phyloP scores from a whole-genome alignment of 2,888 invertebrate genomes.

The Cremastobaeus sp. region DNA sequence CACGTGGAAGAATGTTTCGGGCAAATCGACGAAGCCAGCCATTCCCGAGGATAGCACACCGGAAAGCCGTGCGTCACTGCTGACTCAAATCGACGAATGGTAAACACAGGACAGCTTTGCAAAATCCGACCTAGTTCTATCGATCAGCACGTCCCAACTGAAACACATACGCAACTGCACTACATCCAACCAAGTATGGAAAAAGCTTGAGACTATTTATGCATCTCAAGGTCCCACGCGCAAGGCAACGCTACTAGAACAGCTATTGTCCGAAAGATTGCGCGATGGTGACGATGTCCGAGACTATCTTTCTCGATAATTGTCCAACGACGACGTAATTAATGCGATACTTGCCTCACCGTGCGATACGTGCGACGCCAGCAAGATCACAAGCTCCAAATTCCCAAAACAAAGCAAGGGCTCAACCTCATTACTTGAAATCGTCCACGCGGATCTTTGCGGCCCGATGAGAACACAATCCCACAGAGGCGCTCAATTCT shows the following conservation, averaged over 20 bases:
- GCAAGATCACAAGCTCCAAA: not conserved
- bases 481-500: slow-evolving; percentile 48
- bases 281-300: not conserved
- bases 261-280: not conserved
- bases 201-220: not conserved
- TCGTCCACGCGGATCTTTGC: slow-evolving; percentile 15
- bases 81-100: too few relatives aligned
- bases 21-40: not conserved
- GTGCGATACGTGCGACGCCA: not conserved
- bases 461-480: slow-evolving; percentile 18
- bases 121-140: not conserved
- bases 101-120: not conserved
- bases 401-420: too few relatives aligned
- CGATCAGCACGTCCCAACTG: not conserved
- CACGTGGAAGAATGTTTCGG: not conserved
- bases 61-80: too few relatives aligned
- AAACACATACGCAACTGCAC: not conserved
- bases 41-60: too few relatives aligned
- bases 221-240: not conserved
- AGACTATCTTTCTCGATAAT: not conserved
- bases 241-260: not conserved
- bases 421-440: too few relatives aligned
- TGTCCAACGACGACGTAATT: too few relatives aligned
- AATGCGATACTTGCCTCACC: too few relatives aligned
- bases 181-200: not conserved